phyloP scores from a whole-genome alignment of 2,888 invertebrate genomes.

The Allolobophora icterica region DNA sequence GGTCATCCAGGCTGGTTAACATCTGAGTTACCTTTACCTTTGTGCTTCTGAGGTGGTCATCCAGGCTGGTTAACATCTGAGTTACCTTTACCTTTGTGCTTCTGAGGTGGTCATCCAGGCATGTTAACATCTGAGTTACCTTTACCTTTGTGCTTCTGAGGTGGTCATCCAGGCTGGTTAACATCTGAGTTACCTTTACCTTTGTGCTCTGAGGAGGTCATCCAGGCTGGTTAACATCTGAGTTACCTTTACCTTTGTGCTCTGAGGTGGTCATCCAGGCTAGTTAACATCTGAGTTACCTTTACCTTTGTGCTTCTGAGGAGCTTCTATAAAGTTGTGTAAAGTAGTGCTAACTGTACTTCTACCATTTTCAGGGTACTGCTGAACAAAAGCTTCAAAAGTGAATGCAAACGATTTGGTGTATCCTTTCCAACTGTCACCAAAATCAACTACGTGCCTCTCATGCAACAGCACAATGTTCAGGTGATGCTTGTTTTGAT shows the following conservation, averaged over 20 bases:
- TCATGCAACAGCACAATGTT: slow-evolving; percentile 38
- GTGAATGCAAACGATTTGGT: slow-evolving; percentile 20
- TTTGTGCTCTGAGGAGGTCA: background rate
- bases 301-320: no score
- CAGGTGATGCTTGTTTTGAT: slow-evolving; percentile 19
- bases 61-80: no score
- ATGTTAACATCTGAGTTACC: no score
- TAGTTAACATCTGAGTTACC: no score
- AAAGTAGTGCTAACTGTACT: background rate
- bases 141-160: background rate
- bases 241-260: background rate
- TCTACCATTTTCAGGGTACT: slow-evolving; percentile 29
- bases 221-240: no score
- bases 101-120: background rate
- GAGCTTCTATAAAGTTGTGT: background rate
- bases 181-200: no score
- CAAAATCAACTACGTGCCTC: slow-evolving; percentile 34
- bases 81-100: background rate
- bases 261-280: background rate
- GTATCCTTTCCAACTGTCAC: background rate
- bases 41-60: background rate
- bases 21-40: background rate
- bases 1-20: no score
- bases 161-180: background rate
- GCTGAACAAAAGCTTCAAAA: slow-evolving; percentile 37